Percentiles rank a stretch among this genome's conserved stretches.
phyloP scores from a whole-genome alignment of 1,140 invertebrate species.

The Acromyrmex charruanus region DNA sequence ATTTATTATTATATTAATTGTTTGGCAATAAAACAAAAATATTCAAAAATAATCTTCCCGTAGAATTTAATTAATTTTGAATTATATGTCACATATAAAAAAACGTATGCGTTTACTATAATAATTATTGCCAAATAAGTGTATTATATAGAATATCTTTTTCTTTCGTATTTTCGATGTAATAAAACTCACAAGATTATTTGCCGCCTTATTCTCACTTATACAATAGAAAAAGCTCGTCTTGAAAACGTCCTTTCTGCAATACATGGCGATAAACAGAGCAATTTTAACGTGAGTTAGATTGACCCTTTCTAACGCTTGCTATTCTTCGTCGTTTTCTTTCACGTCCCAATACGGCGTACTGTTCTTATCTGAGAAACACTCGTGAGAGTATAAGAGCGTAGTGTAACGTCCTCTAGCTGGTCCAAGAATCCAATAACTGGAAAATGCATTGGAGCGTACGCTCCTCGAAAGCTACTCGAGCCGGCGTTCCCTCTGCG shows the following conservation, averaged over 20 bases:
- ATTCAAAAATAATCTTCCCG: background rate
- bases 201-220: background rate
- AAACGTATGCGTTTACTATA: background rate
- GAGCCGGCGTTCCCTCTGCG: slow-evolving; percentile 54
- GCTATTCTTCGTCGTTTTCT: slow-evolving; percentile 29
- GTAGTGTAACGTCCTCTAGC: slow-evolving; percentile 71
- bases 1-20: background rate
- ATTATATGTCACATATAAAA: background rate
- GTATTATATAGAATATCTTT: background rate
- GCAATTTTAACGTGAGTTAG: slow-evolving; percentile 29
- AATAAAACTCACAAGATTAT: background rate
- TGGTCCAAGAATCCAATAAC: slow-evolving; percentile 76
- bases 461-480: slow-evolving; percentile 61
- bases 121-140: background rate
- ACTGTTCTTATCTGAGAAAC: slow-evolving; percentile 67
- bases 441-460: slow-evolving; percentile 76
- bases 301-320: slow-evolving; percentile 21
- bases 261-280: slow-evolving; percentile 14
- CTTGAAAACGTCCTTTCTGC: background rate
- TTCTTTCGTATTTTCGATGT: background rate
- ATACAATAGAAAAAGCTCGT: background rate
- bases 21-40: background rate
- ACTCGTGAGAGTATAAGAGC: slow-evolving; percentile 66
- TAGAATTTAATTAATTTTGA: slow-evolving; percentile 12
- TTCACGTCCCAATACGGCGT: slow-evolving; percentile 27